phyloP scores from a whole-genome alignment of 2,888 invertebrate species.

The Chrysotoxum bicinctum region DNA sequence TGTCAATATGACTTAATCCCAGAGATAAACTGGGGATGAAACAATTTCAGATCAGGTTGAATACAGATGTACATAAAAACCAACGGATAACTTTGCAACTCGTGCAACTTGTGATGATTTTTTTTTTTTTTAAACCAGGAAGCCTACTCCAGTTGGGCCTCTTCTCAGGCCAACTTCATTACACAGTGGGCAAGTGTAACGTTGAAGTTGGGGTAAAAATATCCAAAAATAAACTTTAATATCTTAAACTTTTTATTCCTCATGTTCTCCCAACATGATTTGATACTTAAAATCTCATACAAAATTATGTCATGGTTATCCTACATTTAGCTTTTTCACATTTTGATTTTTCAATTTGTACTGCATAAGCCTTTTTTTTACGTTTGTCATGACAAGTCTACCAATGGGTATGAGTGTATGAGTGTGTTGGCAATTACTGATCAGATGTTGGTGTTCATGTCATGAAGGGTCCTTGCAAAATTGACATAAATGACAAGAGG shows the following conservation, averaged over 20 bases:
- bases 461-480: too few relatives aligned
- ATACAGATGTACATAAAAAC: neutral
- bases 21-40: constrained; percentile 57
- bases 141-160: constrained; percentile 30
- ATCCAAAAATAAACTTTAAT: neutral
- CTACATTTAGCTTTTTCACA: too few relatives aligned
- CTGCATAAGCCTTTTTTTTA: too few relatives aligned
- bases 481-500: too few relatives aligned
- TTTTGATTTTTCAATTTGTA: too few relatives aligned
- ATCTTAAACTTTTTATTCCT: too few relatives aligned
- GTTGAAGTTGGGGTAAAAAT: neutral
- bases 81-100: neutral
- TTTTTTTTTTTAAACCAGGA: constrained; percentile 47
- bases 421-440: too few relatives aligned
- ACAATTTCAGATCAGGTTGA: constrained; percentile 41
- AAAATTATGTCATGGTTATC: too few relatives aligned
- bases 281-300: neutral
- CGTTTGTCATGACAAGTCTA: too few relatives aligned
- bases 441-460: too few relatives aligned
- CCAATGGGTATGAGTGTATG: too few relatives aligned
- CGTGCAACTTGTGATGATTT: neutral
- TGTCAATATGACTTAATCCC: constrained; percentile 72
- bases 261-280: too few relatives aligned
- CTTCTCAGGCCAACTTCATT: constrained; percentile 6
- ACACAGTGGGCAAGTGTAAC: neutral